These are phyloP conservation scores for Drosophila athabasca DNA, from an alignment of 1,140 invertebrate genomes.

Conservation along the genomic window DNA sequence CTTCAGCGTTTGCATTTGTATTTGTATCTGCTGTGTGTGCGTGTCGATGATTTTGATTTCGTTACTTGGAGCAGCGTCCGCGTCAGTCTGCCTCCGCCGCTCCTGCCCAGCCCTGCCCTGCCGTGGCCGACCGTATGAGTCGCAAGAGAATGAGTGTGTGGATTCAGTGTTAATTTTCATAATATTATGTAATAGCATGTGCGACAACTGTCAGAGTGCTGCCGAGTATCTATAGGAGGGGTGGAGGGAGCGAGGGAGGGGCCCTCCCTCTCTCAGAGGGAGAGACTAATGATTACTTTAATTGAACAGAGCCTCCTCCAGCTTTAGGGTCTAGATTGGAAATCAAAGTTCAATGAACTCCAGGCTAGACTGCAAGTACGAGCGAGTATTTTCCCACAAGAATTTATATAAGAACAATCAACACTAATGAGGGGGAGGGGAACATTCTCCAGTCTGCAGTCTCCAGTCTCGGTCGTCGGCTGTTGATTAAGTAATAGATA, in stretches of 20 bases:
- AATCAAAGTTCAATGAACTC: constrained; percentile 38
- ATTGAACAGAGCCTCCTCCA: too few relatives aligned
- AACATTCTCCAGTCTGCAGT: constrained; percentile 47
- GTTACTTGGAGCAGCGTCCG: constrained; percentile 68
- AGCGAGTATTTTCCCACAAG: not conserved
- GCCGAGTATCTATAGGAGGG: constrained; percentile 3
- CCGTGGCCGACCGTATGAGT: too few relatives aligned
- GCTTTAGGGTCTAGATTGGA: not conserved
- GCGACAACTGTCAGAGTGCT: constrained; percentile 20
- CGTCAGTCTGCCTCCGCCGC: constrained; percentile 32
- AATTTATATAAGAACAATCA: constrained; percentile 23
- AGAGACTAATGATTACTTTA: not conserved
- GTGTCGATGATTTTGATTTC: constrained; percentile 75
- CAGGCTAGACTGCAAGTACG: too few relatives aligned
- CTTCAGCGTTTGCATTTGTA: constrained; percentile 13
- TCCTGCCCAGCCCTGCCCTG: not conserved
- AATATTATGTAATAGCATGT: constrained; percentile 80
- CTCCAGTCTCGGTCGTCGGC: not conserved
- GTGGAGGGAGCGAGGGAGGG: too few relatives aligned
- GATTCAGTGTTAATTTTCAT: constrained; percentile 82
- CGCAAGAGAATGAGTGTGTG: constrained; percentile 27
- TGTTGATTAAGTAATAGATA: constrained; percentile 55
- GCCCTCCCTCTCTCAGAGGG: too few relatives aligned
- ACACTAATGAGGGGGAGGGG: not conserved
- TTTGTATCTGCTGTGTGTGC: constrained; percentile 42